Percentiles rank a stretch among this genome's conserved stretches.
phyloP scores from a whole-genome alignment of 1,140 invertebrate species.

The Meloidogyne floridensis region DNA sequence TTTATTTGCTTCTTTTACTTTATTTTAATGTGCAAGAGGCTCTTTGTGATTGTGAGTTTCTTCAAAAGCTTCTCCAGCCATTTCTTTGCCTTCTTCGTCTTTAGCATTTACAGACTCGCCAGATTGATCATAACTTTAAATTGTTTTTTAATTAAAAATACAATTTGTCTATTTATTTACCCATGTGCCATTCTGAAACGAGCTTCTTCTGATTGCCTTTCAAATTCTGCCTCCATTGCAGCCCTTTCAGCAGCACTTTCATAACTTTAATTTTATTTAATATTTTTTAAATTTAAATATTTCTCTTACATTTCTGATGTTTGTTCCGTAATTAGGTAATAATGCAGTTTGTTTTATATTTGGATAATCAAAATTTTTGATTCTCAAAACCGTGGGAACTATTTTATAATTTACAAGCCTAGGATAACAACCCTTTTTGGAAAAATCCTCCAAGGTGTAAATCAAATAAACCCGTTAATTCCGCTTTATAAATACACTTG shows the following conservation, averaged over 20 bases:
- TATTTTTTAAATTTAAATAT: background rate
- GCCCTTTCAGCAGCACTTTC: background rate
- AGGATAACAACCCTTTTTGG: too few species aligned
- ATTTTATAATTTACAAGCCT: too few species aligned
- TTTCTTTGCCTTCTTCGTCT: slow-evolving; percentile 4
- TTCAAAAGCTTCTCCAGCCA: slow-evolving; percentile 8
- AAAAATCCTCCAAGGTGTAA: too few species aligned
- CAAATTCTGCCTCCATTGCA: background rate
- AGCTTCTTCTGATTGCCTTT: background rate
- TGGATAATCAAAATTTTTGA: too few species aligned
- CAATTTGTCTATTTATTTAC: background rate
- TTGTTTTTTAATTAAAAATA: background rate
- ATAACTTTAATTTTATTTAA: background rate
- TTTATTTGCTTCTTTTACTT: background rate
- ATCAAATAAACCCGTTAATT: too few species aligned
- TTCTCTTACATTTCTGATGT: background rate
- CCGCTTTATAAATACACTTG: too few species aligned
- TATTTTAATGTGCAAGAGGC: background rate
- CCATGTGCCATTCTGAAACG: background rate
- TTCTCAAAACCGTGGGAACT: too few species aligned
- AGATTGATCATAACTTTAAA: background rate
- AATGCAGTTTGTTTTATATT: background rate
- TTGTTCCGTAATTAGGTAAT: background rate
- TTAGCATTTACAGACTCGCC: background rate
- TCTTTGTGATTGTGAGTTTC: background rate